Conservation (phyloP, 2,113 vertebrate species). For the Perca schrenkii region DNA sequence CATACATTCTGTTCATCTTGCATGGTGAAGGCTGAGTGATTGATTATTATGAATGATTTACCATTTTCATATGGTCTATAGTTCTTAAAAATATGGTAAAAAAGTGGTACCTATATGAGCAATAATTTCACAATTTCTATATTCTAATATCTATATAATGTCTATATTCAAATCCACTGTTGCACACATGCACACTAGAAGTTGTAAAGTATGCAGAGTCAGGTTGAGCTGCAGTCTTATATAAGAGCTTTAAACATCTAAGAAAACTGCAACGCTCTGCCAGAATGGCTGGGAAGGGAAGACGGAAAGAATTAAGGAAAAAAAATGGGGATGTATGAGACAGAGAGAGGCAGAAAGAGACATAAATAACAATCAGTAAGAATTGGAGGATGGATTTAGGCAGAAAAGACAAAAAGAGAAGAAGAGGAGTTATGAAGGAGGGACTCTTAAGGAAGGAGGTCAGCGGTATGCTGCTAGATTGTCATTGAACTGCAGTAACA, state of each 20-base stretch:
- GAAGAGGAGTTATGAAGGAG: slow-evolving; percentile 1
- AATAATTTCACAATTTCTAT: background rate
- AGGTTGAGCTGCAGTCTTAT: slow-evolving; percentile 69
- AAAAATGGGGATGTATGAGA: background rate
- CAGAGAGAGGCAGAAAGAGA: slow-evolving; percentile 5
- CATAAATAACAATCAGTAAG: slow-evolving; percentile 17
- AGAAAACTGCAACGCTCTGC: slow-evolving; percentile 50
- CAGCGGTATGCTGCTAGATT: background rate
- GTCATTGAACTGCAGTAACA: background rate
- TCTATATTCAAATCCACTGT: slow-evolving; percentile 24
- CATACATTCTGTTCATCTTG: too few relatives aligned
- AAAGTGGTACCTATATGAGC: background rate
- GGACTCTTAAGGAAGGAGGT: background rate
- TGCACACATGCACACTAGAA: slow-evolving; percentile 17
- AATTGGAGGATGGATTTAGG: background rate
- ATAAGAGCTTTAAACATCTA: slow-evolving; percentile 64
- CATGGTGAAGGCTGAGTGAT: too few relatives aligned
- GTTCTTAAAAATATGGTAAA: background rate
- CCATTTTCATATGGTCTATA: background rate
- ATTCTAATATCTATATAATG: background rate
- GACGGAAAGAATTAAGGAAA: slow-evolving; percentile 22
- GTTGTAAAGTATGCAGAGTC: slow-evolving; percentile 40
- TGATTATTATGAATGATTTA: too few relatives aligned
- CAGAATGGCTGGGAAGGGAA: slow-evolving; percentile 31
- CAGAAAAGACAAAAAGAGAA: slow-evolving; percentile 14